A percentile compares a stretch with the other conserved stretches of the same genome.
Conservation (phyloP, 2,888 invertebrate species). For the Brachyopa scutellaris region DNA sequence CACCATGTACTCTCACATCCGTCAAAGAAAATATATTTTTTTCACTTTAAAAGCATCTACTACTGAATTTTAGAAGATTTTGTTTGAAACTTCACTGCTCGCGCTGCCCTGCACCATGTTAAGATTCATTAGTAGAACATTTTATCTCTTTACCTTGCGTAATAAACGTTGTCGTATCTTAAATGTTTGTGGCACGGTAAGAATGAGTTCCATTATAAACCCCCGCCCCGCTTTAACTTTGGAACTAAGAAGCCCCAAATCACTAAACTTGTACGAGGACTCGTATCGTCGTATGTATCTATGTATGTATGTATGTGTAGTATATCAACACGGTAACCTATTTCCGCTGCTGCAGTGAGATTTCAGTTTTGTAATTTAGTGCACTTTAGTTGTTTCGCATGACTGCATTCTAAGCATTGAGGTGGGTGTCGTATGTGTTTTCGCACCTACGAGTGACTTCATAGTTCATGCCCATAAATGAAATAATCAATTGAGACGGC, state of each 20-base stretch:
- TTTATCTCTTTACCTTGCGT: background rate
- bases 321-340: slow-evolving; percentile 6
- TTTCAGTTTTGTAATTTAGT: slow-evolving; percentile 6
- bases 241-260: background rate
- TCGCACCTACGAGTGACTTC: background rate
- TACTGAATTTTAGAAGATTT: no score
- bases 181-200: background rate
- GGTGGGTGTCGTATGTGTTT: slow-evolving; percentile 4
- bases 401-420: slow-evolving; percentile 11
- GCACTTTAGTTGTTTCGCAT: slow-evolving; percentile 14
- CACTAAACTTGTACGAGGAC: background rate
- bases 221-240: background rate
- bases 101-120: no score
- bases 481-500: background rate
- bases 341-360: background rate
- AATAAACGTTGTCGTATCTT: background rate
- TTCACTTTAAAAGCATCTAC: no score
- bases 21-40: no score
- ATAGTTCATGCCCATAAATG: background rate
- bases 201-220: background rate
- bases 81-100: no score
- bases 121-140: background rate
- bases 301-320: no score
- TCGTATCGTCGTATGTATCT: no score
- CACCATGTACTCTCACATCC: no score